phyloP scores from a whole-genome alignment of 2,113 vertebrate species.

The Chaetodon trifascialis region DNA sequence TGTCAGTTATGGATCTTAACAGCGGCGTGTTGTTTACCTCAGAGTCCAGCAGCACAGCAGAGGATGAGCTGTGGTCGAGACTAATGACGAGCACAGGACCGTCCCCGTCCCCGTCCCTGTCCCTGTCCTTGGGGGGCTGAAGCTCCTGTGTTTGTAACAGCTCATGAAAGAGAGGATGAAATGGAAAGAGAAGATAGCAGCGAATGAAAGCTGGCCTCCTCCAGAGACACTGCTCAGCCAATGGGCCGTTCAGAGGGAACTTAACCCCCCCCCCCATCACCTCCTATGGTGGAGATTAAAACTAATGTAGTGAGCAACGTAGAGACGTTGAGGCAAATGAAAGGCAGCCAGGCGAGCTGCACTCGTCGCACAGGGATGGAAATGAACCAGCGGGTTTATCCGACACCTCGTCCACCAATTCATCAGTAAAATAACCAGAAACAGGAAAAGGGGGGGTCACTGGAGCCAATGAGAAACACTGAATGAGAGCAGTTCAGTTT shows the following conservation, averaged over 20 bases:
- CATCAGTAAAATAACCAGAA: constrained; percentile 18
- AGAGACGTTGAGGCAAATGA: constrained; percentile 8
- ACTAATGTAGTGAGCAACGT: constrained; percentile 31
- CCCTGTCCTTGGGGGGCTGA: neutral
- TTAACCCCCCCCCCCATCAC: constrained; percentile 27
- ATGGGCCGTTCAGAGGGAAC: constrained; percentile 43
- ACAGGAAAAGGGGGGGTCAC: neutral
- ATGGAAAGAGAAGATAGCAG: constrained; percentile 7
- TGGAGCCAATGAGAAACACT: neutral
- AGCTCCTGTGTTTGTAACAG: neutral
- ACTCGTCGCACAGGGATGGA: neutral
- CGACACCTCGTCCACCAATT: neutral
- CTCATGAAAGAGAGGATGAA: constrained; percentile 21
- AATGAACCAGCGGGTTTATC: neutral
- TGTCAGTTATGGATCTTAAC: neutral
- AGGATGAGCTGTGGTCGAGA: neutral
- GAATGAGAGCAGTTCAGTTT: too few relatives aligned
- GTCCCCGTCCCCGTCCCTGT: neutral
- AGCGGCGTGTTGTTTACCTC: neutral
- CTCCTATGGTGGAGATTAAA: constrained; percentile 38
- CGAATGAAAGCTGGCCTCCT: neutral
- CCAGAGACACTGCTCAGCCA: constrained; percentile 43
- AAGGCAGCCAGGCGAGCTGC: constrained; percentile 20
- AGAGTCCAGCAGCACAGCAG: neutral
- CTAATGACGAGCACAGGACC: neutral